Percentiles rank a stretch among this genome's conserved stretches.
Evolutionary conservation across 2,797 vertebrate species (phyloP).

Genomic region (Petrocephalus sullivani): DNA sequence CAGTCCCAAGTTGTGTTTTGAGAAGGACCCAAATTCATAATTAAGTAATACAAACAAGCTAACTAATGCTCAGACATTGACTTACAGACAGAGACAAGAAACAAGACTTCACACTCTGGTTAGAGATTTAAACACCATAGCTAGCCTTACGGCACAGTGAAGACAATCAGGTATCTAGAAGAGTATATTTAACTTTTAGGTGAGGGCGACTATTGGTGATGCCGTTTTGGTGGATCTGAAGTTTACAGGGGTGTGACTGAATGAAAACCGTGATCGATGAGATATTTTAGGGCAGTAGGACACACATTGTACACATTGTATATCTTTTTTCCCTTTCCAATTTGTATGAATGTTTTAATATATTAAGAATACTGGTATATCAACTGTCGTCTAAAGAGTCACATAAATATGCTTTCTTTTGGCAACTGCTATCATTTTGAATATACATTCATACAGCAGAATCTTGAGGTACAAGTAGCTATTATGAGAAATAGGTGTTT

Average conservation of each 20-base stretch:
- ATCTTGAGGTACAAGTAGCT: neutral
- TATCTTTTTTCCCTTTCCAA: neutral
- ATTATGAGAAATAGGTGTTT: neutral
- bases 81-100: neutral
- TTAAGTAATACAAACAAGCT: neutral
- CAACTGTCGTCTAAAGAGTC: neutral
- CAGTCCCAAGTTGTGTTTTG: neutral
- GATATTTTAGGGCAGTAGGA: neutral
- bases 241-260: neutral
- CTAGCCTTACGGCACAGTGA: neutral
- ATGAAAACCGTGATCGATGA: neutral
- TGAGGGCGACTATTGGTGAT: neutral
- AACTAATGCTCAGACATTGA: neutral
- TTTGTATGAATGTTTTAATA: neutral
- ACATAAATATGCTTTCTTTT: neutral
- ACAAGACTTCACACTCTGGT: neutral
- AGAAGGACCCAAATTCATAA: neutral
- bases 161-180: neutral
- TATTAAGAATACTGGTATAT: neutral
- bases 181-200: neutral
- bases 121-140: neutral
- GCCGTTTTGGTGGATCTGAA: neutral
- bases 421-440: neutral
- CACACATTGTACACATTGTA: neutral
- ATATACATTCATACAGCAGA: neutral